These are phyloP conservation scores for Paralvinella palmiformis DNA, from an alignment of 1,140 invertebrate species.

Conservation along the genomic window DNA sequence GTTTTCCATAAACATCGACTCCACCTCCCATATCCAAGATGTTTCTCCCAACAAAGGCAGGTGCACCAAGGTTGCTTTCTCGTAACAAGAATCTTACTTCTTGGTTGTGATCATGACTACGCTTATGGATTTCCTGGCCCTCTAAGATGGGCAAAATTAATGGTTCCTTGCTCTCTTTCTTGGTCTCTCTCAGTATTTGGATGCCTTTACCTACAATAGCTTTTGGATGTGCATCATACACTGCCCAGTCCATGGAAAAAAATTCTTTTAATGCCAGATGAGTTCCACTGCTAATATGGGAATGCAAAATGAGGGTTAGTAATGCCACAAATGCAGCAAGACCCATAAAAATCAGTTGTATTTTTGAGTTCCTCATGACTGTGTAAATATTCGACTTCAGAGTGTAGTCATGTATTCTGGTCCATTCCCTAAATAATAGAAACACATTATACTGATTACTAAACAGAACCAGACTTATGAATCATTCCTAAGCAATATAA, in stretches of 20 bases:
- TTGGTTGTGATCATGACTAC: slow-evolving; percentile 16
- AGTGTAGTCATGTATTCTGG: no score
- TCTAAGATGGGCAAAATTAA: no score
- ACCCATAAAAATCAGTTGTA: background rate
- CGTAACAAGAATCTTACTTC: slow-evolving; percentile 17
- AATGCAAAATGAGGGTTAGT: background rate
- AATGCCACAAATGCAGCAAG: background rate
- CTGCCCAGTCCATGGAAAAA: background rate
- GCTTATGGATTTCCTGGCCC: no score
- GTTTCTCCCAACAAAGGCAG: slow-evolving; percentile 7
- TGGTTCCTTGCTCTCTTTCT: no score
- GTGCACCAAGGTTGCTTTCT: slow-evolving; percentile 13
- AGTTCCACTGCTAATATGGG: background rate
- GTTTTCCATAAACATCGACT: background rate
- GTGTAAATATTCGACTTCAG: no score
- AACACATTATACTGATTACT: no score
- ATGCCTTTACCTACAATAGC: no score
- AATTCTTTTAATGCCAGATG: background rate
- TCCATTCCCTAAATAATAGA: no score
- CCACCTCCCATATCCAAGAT: background rate
- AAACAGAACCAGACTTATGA: no score
- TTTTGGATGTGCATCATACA: background rate
- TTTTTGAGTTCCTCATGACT: no score
- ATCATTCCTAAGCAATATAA: no score
- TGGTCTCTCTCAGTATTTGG: no score